Evolutionary conservation across 2,113 vertebrate species (phyloP).

Genomic region (Spea multiplicata): DNA sequence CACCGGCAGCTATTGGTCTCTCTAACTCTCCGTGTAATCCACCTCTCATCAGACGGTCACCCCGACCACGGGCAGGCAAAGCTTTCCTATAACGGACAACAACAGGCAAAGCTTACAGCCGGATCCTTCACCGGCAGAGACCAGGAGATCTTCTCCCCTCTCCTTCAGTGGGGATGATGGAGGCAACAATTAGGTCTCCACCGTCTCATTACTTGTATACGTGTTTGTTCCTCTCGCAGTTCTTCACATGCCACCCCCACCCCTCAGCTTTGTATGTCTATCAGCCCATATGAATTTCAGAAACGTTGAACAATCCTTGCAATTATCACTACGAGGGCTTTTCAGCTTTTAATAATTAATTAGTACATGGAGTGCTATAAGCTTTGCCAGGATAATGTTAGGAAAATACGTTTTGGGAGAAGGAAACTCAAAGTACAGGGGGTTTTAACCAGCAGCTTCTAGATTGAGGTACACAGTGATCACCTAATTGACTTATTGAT

Average conservation of each 20-base stretch:
- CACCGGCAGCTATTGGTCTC: slow-evolving; percentile 70
- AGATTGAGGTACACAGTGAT: background rate
- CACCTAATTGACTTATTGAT: background rate
- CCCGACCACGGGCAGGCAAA: slow-evolving; percentile 51
- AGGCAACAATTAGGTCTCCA: background rate
- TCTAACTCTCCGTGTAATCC: slow-evolving; percentile 56
- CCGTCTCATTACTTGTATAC: background rate
- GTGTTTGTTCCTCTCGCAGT: background rate
- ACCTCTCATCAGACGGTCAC: slow-evolving; percentile 60
- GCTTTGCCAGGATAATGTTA: slow-evolving; percentile 19
- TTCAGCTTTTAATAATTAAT: slow-evolving; percentile 21
- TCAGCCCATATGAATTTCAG: slow-evolving; percentile 6
- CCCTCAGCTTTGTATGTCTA: background rate
- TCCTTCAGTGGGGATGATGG: background rate
- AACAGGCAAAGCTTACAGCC: background rate
- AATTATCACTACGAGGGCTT: slow-evolving; percentile 21
- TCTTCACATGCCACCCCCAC: too few species aligned
- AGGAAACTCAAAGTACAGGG: background rate
- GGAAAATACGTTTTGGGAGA: background rate
- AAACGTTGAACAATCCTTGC: background rate
- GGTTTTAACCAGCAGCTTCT: too few species aligned
- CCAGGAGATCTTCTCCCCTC: background rate
- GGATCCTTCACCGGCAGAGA: background rate
- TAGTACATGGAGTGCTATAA: slow-evolving; percentile 3
- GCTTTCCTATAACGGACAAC: slow-evolving; percentile 26